Conservation (phyloP, 2,888 invertebrate species). For the Trilocha varians region DNA sequence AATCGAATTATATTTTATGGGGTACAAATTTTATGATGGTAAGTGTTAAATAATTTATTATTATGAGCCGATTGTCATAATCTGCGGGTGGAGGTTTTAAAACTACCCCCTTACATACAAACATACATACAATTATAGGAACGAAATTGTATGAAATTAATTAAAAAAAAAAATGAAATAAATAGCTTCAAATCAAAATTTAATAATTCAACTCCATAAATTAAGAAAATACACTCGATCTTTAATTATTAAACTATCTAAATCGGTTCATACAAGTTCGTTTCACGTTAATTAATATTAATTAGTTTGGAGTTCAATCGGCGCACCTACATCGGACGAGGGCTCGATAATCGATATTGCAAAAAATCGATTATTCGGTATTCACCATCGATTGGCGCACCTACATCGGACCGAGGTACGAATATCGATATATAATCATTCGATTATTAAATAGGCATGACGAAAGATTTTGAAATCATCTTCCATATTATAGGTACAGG, state of each 20-base stretch:
- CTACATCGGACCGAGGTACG: constrained; percentile 15
- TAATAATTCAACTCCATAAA: no score
- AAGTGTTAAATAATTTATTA: neutral
- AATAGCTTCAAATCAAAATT: no score
- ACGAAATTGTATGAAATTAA: no score
- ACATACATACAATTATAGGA: no score
- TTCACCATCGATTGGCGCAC: constrained; percentile 6
- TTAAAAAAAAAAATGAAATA: no score
- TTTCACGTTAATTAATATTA: neutral
- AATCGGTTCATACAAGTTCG: neutral
- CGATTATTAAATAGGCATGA: no score
- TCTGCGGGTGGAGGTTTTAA: constrained; percentile 49
- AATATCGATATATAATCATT: constrained; percentile 4
- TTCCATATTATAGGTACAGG: no score
- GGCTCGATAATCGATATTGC: neutral
- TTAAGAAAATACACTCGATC: no score
- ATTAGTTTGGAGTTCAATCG: neutral
- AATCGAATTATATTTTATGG: no score
- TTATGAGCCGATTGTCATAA: constrained; percentile 46
- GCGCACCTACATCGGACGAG: neutral
- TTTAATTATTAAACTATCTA: neutral
- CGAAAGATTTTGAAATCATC: neutral
- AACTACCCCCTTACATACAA: neutral
- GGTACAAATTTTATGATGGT: no score
- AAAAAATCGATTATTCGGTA: neutral